Evolutionary conservation across 2,888 invertebrate genomes (phyloP), one percentile per base, ranked within the genome.

Genomic region (Heliconius ethilla): DNA sequence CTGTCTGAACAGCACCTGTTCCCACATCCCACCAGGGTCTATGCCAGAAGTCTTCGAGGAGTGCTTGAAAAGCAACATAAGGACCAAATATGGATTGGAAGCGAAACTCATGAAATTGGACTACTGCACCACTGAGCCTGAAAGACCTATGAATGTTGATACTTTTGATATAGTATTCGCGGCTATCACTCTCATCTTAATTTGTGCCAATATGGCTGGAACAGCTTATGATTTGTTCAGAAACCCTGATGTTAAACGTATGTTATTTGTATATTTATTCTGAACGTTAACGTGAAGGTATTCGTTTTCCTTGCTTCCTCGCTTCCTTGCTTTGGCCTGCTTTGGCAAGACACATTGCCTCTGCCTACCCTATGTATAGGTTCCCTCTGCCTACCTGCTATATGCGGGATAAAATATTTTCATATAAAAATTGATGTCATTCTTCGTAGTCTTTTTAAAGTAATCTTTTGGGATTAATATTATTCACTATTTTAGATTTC

Each of bases 1-100:
- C 74, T 86, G 86, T 79, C 63, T 86, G 45, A 80, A 78, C 40
- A 72, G 70, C 10, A 82, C 81, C 18, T 86, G 86, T 73, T 63
- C 75, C 0, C 82, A 83, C 77, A 81, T 82, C 62, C 40, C 77
- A 59, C 65, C 78, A 51, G 76, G 76, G n/a, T 22, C 77, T 13
- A n/a, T 59, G 59, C 66, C 80, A 10, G 40, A 77, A 22, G 77
- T 79, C 37, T 85, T 84, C 78, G 81, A 82, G 33, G 79, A 81
- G 22, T 85, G 85, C 78, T 82, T 85, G 51, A 80, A 81, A 45
- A 81, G 83, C 63, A 37, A 80, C 65, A 84, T 83, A 3, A 83
- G 81, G n/a, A 37, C 74, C 2, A 70, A 75, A 37, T 82, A 83
- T 66, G 83, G 81, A 1, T 78, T 85, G 25, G 80, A 80, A 7